Evolutionary conservation across 1,140 invertebrate genomes (phyloP).

Genomic region (Kradibia gibbosae): DNA sequence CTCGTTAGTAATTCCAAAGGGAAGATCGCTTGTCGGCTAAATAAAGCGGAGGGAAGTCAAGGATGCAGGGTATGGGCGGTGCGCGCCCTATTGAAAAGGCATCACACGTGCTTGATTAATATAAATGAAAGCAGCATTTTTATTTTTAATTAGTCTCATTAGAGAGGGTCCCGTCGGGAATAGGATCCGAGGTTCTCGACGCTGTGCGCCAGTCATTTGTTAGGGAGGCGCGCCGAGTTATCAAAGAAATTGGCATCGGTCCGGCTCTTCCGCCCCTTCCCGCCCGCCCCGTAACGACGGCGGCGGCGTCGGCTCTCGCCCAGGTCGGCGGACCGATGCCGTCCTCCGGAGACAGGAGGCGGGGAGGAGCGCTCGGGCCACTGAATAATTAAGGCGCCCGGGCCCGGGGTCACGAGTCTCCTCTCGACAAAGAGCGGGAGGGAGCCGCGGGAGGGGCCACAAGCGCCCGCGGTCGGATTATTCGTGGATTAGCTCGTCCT

Average conservation of each 20-base stretch:
- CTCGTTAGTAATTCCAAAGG: no score
- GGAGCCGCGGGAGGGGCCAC: background rate
- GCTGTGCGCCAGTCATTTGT: background rate
- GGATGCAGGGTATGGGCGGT: no score
- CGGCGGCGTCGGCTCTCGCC: no score
- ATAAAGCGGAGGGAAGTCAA: no score
- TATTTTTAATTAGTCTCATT: background rate
- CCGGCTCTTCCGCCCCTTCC: no score
- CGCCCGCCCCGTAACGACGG: no score
- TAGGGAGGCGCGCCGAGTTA: background rate
- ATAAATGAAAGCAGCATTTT: background rate
- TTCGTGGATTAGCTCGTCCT: conserved; percentile 12
- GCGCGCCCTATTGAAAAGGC: no score
- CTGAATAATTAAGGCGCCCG: conserved; percentile 11
- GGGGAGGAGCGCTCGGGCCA: background rate
- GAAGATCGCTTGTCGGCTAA: no score
- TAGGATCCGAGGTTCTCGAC: background rate
- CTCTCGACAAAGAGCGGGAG: background rate
- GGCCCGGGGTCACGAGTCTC: background rate
- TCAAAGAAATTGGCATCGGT: conserved; percentile 15
- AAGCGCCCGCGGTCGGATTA: background rate
- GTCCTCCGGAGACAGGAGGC: no score
- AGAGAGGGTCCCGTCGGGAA: background rate
- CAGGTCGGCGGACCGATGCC: no score
- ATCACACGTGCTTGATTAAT: background rate